Evolutionary conservation across 2,888 invertebrate genomes (phyloP), one percentile per base, ranked within the genome.

Genomic region (Nomada fucata): DNA sequence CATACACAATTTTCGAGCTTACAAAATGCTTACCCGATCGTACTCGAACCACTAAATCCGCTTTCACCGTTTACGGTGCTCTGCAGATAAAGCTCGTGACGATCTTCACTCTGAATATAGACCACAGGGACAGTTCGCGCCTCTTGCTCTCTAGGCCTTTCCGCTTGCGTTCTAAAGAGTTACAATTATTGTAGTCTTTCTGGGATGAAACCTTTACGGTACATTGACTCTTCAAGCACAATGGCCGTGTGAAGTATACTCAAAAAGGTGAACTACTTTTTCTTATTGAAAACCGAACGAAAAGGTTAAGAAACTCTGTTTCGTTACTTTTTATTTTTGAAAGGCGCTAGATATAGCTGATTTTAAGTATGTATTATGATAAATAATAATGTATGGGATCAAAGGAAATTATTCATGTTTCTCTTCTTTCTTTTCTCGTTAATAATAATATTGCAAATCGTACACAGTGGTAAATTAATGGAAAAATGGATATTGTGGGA

Each of bases 11-110:
- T 71, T 63, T 44, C 13, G 11, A 52, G 64, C 50, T 57, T 20
- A 52, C 29, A 73, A 69, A 44, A 70, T 47, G 76, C 83, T 84
- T 79, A 85, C 85, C 84, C 76, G 64, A 73, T 70, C 55, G 77
- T 76, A 59, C 72, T 83, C 36, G 77, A 78, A 70, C 55, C 59
- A 67, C 67, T 84, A 57, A 73, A 73, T 67, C 36, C 78, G 72
- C 79, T 82, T 64, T 84, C 85, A 72, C 65, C 70, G 63, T 73
- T 75, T 59, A 26, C 26, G 18, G 42, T n/a, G 29, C 36, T 53
- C 20, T 71, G 74, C 55, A 50, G 50, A 78, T 81, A 76, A 67
- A 75, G 42, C 60, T 76, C 78, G 42, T 59, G 72, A 47, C 72
- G 76, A 74, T 77, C 75, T 9, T 76, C 82, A 18, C 53, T 73